Base-by-base conservation (phyloP, 2,797 vertebrate genomes). In the Eleutherodactylus coqui region DNA sequence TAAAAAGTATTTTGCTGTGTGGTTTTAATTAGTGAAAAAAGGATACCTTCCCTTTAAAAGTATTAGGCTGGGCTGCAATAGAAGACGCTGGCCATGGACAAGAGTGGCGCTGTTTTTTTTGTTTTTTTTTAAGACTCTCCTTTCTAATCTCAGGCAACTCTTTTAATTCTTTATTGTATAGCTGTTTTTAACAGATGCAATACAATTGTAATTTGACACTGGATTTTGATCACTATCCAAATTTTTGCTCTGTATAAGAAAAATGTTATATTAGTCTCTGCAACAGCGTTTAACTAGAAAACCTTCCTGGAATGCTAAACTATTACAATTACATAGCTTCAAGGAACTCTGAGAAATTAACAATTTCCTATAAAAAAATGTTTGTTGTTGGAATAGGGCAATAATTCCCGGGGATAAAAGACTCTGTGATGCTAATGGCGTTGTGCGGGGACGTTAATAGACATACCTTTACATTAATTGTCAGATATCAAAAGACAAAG, bases 391-490 rank as follows among this genome's bases (percentile, higher is more conserved):
- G 34, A 49, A 60, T 49, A n/a, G 4, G 11, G 14, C 16, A 80
- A 84, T 80, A 62, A 64, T 79, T 79, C 53, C 64, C 45, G 10
- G 5, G 79, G n/a, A 70, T 58, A 78, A 64, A 32, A 45, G 73
- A 43, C 8, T 41, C n/a, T 27, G 55, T 77, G 79, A 79, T 67
- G 32, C 75, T 85, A 41, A 78, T 79, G 51, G 79, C 49, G 16
- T 27, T 72, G 29, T 16, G 80, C 49, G 16, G 47, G 32, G 82
- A 90, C 89, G 89, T 9, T 91, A 92, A 88, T 86, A 90, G 86
- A 88, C 92, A 89, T 75, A 86, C 89, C 92, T 91, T 90, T 85
- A 49, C 85, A 77, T 88, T 90, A 92, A 92, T 90, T 90, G 89
- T 75, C 8, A 0, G 86, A 88, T 91, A 93, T 89, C 83, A 90